Evolutionary conservation across 2,113 vertebrate species (phyloP).

Genomic region (Holacanthus passer): DNA sequence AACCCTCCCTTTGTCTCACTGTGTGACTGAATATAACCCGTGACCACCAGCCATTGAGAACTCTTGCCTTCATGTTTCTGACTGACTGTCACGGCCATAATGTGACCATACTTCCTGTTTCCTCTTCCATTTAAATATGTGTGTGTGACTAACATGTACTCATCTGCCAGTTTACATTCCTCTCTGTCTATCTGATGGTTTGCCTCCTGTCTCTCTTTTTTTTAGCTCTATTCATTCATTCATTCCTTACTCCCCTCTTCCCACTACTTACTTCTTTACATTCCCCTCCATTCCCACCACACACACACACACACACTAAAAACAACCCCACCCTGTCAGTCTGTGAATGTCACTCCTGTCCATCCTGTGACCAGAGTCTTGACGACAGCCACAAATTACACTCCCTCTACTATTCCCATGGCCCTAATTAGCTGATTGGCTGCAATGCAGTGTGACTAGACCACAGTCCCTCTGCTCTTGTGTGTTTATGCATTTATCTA

Average conservation of each 20-base stretch:
- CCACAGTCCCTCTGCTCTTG: conserved; percentile 38
- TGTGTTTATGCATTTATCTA: conserved; percentile 17
- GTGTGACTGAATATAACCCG: not conserved
- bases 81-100: conserved; percentile 12
- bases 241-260: conserved; percentile 18
- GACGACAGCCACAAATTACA: conserved; percentile 51
- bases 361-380: conserved; percentile 71
- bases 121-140: conserved; percentile 21
- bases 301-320: not conserved
- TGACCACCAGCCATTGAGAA: conserved; percentile 28
- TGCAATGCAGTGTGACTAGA: conserved; percentile 55
- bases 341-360: conserved; percentile 65
- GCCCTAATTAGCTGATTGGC: conserved; percentile 74
- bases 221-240: not conserved
- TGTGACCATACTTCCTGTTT: conserved; percentile 54
- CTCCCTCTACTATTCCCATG: conserved; percentile 68
- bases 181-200: conserved; percentile 38
- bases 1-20: conserved; percentile 8
- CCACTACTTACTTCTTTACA: conserved; percentile 3
- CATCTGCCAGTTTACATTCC: conserved; percentile 47
- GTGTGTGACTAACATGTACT: conserved; percentile 30
- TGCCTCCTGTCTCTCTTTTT: conserved; percentile 5
- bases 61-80: not conserved
- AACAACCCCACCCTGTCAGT: conserved; percentile 44
- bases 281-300: conserved; percentile 8